Base-by-base conservation (phyloP, 2,797 vertebrate species). In the Rhynchonycteris naso region DNA sequence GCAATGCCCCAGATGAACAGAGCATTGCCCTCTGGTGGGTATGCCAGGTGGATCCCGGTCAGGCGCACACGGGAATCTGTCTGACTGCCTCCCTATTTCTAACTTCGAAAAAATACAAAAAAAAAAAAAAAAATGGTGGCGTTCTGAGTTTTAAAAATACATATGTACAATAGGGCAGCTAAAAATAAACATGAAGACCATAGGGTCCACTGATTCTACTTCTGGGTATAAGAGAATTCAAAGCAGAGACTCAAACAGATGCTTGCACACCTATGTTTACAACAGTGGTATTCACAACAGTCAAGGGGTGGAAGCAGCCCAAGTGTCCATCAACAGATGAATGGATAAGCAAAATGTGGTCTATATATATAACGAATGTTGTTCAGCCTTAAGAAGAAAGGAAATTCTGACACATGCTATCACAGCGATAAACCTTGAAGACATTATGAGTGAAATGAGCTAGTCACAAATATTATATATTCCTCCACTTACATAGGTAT, bases 81-180 rank as follows among this genome's bases (percentile, higher is more conserved):
- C n/a, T n/a, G n/a, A n/a, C n/a, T n/a, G 43, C 43, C 43, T 43
- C 43, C 43, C 43, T 7, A 43, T 7, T 43, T 43, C 43, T 43
- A 43, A 43, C 5, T 43, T 43, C 43, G 8, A 7, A 43, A 43
- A 43, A 43, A 43, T 43, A n/a, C n/a, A n/a, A n/a, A n/a, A n/a
- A n/a, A n/a, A n/a, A n/a, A n/a, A n/a, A 43, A 69, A 19, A 26
- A 58, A 43, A 43, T 5, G 19, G 11, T 82, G 63, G 28, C 66
- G 47, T 83, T 87, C n/a, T 84, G 79, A 94, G 24, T 80, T 90
- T 93, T 85, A 4, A 81, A 74, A 80, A 22, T 10, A 65, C 19
- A 2, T 47, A 47, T 18, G 4, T 58, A 74, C 21, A 33, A 15
- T 8, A 21, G 11, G 16, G 4, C 19, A 61, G n/a, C 66, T 76